Evolutionary conservation across 1,140 invertebrate species (phyloP).

Genomic region (Cydia amplana): DNA sequence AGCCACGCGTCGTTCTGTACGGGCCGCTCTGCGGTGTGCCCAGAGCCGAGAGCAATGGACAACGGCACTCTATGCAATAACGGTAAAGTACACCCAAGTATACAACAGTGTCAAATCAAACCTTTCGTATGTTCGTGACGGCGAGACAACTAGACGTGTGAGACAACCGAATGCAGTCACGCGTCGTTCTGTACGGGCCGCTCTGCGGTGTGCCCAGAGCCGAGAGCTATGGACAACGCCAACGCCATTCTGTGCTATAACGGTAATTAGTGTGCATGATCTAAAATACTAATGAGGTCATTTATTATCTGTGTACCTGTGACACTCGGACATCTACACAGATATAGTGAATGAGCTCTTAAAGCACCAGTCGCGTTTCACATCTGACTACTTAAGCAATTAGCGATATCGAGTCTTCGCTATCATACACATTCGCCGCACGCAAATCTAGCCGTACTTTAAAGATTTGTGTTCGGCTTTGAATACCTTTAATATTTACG

Average conservation of each 20-base stretch:
- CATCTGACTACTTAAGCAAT: no score
- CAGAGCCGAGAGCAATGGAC: slow-evolving; percentile 83
- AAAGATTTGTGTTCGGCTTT: not conserved
- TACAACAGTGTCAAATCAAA: slow-evolving; percentile 67
- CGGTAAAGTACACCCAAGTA: no score
- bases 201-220: slow-evolving; percentile 93
- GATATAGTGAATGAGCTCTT: no score
- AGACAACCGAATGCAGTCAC: slow-evolving; percentile 92
- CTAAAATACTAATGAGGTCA: no score
- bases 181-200: slow-evolving; percentile 92
- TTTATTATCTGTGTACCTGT: no score
- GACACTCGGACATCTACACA: no score
- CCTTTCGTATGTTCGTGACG: slow-evolving; percentile 88
- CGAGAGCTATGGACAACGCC: slow-evolving; percentile 77
- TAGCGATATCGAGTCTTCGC: no score
- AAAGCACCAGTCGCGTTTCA: no score
- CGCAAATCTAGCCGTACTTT: no score
- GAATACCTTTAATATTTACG: no score
- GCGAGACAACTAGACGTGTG: slow-evolving; percentile 84
- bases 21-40: slow-evolving; percentile 92
- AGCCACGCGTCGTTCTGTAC: slow-evolving; percentile 91
- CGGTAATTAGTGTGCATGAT: slow-evolving; percentile 54
- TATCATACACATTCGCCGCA: no score
- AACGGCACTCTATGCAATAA: slow-evolving; percentile 71
- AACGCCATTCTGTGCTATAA: slow-evolving; percentile 70